Percentiles rank a stretch among this genome's conserved stretches.
Conservation (phyloP, 2,113 vertebrate species). For the Lichenostomus cassidix region DNA sequence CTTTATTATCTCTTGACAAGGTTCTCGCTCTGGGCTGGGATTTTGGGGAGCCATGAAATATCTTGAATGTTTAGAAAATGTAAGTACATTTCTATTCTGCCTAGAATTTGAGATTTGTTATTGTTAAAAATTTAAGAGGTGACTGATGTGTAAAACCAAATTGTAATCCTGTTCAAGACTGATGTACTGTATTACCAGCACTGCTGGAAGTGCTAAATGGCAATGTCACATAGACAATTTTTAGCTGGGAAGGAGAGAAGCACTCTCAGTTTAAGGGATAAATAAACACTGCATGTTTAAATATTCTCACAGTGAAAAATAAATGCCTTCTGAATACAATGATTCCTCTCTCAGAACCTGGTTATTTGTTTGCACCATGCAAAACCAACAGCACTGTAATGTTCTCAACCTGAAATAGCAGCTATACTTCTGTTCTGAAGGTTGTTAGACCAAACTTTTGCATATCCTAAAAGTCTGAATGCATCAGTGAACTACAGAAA, state of each 20-base stretch:
- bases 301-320: not conserved
- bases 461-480: not conserved
- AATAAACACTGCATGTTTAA: conserved; percentile 30
- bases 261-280: not conserved
- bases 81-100: conserved; percentile 16
- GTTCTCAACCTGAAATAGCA: not conserved
- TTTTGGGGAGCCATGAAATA: not conserved
- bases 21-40: not conserved
- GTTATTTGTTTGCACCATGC: not conserved
- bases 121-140: conserved; percentile 50
- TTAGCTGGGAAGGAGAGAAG: not conserved
- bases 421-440: not conserved
- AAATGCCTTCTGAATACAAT: not conserved
- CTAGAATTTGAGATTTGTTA: conserved; percentile 41
- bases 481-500: not conserved
- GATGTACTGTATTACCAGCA: conserved; percentile 10
- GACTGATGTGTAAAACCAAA: conserved; percentile 47
- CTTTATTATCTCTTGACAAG: not conserved
- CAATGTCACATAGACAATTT: not conserved
- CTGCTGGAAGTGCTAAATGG: conserved; percentile 55
- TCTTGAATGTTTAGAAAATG: not conserved
- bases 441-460: conserved; percentile 6
- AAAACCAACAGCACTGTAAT: not conserved
- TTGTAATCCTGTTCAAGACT: conserved; percentile 17
- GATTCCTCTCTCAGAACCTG: not conserved